phyloP scores from a whole-genome alignment of 2,113 vertebrate species.

The Desmodus rotundus region DNA sequence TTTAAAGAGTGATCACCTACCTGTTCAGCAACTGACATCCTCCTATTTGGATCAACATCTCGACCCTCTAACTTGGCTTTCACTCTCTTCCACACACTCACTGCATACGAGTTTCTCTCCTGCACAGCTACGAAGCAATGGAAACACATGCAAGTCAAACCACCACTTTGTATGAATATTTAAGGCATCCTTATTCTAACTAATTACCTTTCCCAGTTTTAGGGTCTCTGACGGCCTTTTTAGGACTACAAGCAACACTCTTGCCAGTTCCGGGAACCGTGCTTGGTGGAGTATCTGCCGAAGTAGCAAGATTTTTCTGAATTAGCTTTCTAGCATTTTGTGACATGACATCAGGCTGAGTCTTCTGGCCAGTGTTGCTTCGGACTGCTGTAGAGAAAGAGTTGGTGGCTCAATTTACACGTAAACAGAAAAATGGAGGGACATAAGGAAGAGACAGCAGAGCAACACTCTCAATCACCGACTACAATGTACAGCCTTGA shows the following conservation, averaged over 20 bases:
- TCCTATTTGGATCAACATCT: slow-evolving; percentile 96
- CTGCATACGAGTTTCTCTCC: slow-evolving; percentile 98
- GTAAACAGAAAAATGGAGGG: background rate
- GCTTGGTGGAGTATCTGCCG: slow-evolving; percentile 94
- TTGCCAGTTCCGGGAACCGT: slow-evolving; percentile 88
- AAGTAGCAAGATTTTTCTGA: slow-evolving; percentile 93
- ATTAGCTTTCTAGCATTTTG: slow-evolving; percentile 94
- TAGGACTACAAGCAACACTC: slow-evolving; percentile 94
- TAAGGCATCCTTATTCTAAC: background rate
- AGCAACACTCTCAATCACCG: background rate
- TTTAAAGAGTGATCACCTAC: slow-evolving; percentile 86
- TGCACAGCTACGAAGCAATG: slow-evolving; percentile 88
- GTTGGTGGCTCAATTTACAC: background rate
- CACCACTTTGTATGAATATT: background rate
- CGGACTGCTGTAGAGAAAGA: slow-evolving; percentile 87
- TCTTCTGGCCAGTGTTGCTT: slow-evolving; percentile 92
- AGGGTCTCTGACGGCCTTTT: slow-evolving; percentile 95
- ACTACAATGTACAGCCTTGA: background rate
- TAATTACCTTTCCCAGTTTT: slow-evolving; percentile 97
- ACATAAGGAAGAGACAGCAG: background rate
- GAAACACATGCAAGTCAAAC: background rate
- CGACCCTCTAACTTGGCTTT: slow-evolving; percentile 99
- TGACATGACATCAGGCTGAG: slow-evolving; percentile 97
- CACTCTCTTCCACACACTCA: slow-evolving; percentile 99
- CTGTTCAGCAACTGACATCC: slow-evolving; percentile 99